Conservation (phyloP, 2,888 invertebrate species). For the Brachycybe producta region DNA sequence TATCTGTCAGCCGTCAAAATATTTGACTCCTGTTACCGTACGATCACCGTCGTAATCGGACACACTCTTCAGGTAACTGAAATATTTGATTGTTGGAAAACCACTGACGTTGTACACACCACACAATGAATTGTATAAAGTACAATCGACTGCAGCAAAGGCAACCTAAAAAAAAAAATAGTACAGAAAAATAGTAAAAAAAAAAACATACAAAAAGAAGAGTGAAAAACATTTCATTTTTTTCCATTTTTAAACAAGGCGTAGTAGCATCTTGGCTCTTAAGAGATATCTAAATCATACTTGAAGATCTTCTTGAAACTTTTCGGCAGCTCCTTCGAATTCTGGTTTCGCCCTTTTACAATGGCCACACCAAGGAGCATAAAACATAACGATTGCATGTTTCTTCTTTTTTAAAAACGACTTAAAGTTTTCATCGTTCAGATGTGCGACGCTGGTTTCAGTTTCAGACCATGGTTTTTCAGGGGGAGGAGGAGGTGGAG, state of each 20-base stretch:
- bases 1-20: neutral
- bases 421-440: conserved; percentile 57
- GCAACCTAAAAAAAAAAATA: conserved; percentile 39
- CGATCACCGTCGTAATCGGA: conserved; percentile 59
- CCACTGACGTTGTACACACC: conserved; percentile 57
- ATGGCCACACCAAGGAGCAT: conserved; percentile 88
- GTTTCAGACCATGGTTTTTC: conserved; percentile 67
- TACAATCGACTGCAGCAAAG: conserved; percentile 73
- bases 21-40: conserved; percentile 40
- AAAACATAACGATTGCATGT: conserved; percentile 78
- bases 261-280: neutral
- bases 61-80: conserved; percentile 57
- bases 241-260: neutral
- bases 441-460: conserved; percentile 59
- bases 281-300: conserved; percentile 24
- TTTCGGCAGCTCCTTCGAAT: conserved; percentile 57
- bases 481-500: conserved; percentile 60
- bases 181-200: conserved; percentile 3
- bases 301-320: conserved; percentile 59
- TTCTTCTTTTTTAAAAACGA: conserved; percentile 66
- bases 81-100: conserved; percentile 76
- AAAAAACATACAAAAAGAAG: neutral
- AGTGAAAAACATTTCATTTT: neutral
- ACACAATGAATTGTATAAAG: conserved; percentile 51
- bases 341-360: conserved; percentile 79